Evolutionary conservation across 2,888 invertebrate species (phyloP).

Genomic region (Clanis bilineata): DNA sequence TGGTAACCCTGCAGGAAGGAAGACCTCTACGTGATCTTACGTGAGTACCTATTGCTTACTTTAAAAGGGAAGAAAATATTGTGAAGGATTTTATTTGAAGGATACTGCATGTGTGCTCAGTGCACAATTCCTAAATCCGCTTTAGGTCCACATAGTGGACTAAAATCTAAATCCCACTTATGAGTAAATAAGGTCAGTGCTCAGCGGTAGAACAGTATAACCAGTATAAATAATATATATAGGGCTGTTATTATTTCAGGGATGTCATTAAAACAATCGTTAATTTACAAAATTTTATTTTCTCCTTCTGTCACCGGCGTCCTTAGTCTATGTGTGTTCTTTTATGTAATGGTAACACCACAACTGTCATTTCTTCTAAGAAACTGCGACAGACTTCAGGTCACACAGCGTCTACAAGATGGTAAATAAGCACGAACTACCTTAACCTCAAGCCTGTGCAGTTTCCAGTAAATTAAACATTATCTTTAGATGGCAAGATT

Average conservation of each 20-base stretch:
- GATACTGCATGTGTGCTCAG: too few relatives aligned
- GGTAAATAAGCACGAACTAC: not conserved
- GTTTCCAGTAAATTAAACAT: slow-evolving; percentile 61
- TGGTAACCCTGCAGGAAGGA: too few relatives aligned
- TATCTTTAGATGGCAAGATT: slow-evolving; percentile 72
- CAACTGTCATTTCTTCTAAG: slow-evolving; percentile 56
- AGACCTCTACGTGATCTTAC: too few relatives aligned
- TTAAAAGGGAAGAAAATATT: too few relatives aligned
- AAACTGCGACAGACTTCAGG: slow-evolving; percentile 50
- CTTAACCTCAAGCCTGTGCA: slow-evolving; percentile 45
- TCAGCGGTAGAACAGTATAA: too few relatives aligned
- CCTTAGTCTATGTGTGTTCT: slow-evolving; percentile 74
- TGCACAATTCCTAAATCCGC: too few relatives aligned
- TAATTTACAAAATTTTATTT: slow-evolving; percentile 80
- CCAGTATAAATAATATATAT: too few relatives aligned
- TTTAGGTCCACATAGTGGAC: too few relatives aligned
- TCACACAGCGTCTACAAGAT: slow-evolving; percentile 23
- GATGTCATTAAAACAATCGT: slow-evolving; percentile 48
- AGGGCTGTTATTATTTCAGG: not conserved
- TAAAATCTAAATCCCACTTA: too few relatives aligned
- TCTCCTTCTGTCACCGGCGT: slow-evolving; percentile 68
- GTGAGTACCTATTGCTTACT: too few relatives aligned
- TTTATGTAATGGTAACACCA: slow-evolving; percentile 80
- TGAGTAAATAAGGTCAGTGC: too few relatives aligned
- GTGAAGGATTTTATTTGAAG: too few relatives aligned